These are phyloP conservation scores for Drosophila nasuta DNA, from an alignment of 1,140 invertebrate genomes.

Conservation along the genomic window DNA sequence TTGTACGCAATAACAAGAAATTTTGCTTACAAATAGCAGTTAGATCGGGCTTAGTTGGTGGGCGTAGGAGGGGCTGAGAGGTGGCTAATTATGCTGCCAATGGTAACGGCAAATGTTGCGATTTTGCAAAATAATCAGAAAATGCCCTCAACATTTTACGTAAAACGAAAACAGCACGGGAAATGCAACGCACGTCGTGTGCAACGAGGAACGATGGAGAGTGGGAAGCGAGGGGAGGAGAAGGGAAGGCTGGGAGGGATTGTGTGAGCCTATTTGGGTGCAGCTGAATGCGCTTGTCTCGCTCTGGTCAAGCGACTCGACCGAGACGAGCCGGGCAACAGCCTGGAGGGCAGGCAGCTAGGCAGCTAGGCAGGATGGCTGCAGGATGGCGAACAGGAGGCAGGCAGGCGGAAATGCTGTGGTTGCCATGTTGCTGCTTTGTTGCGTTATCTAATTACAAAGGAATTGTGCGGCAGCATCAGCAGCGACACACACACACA, in stretches of 20 bases:
- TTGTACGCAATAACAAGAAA: constrained; percentile 34
- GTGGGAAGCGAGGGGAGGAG: not conserved
- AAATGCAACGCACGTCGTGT: constrained; percentile 13
- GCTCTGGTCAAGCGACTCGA: constrained; percentile 38
- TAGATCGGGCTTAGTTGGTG: constrained; percentile 2
- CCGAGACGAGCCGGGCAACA: constrained; percentile 10
- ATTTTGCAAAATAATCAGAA: constrained; percentile 83
- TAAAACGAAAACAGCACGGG: constrained; percentile 53
- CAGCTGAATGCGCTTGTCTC: constrained; percentile 11
- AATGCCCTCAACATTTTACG: constrained; percentile 72
- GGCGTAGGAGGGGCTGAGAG: not conserved
- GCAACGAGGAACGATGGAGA: not conserved
- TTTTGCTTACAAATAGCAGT: constrained; percentile 45
- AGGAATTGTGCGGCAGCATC: constrained; percentile 71
- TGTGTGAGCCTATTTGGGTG: constrained; percentile 15
- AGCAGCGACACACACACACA: constrained; percentile 42
- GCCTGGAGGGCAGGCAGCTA: not conserved
- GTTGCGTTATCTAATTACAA: constrained; percentile 82
- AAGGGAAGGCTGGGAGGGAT: not conserved
- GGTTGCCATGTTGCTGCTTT: constrained; percentile 70
- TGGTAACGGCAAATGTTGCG: constrained; percentile 68
- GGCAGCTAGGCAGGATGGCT: too few relatives aligned
- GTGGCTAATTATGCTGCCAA: constrained; percentile 67
- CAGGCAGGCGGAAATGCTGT: constrained; percentile 57
- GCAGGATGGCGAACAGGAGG: too few relatives aligned